These are phyloP conservation scores for Ascidia mentula DNA, from an alignment of 23 tunicate species.

Conservation along the genomic window DNA sequence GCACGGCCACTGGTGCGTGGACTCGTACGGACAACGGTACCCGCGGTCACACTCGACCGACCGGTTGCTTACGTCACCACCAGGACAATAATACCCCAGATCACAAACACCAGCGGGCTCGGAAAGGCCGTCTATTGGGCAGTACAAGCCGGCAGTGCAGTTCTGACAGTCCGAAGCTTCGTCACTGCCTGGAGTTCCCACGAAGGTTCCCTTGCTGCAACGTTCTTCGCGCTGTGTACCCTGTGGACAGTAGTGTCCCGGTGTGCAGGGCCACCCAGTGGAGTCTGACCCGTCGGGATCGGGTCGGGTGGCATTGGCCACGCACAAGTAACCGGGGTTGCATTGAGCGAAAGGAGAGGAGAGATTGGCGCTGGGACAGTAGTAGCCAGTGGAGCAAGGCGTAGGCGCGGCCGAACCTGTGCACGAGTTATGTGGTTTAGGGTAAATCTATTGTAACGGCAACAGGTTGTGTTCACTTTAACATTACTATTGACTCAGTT, in stretches of 20 bases:
- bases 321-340: conserved; percentile 71
- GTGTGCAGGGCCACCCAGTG: conserved; percentile 79
- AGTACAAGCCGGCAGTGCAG: conserved; percentile 63
- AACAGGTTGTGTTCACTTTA: too few species aligned
- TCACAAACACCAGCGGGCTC: conserved; percentile 69
- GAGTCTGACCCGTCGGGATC: conserved; percentile 51
- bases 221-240: conserved; percentile 41
- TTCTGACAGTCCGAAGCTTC: conserved; percentile 52
- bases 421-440: too few species aligned
- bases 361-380: conserved; percentile 54
- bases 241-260: conserved; percentile 67
- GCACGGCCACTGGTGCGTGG: conserved; percentile 46
- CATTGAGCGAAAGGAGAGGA: conserved; percentile 44
- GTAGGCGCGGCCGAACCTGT: conserved; percentile 64
- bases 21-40: conserved; percentile 50
- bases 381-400: conserved; percentile 83
- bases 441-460: too few species aligned
- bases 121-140: conserved; percentile 43
- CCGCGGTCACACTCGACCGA: conserved; percentile 64
- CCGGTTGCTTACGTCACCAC: conserved; percentile 47
- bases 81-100: conserved; percentile 89
- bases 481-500: too few species aligned
- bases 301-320: conserved; percentile 46
- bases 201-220: conserved; percentile 84
- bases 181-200: conserved; percentile 3